Conservation (phyloP, 1,140 invertebrate species). For the Drosophila littoralis region DNA sequence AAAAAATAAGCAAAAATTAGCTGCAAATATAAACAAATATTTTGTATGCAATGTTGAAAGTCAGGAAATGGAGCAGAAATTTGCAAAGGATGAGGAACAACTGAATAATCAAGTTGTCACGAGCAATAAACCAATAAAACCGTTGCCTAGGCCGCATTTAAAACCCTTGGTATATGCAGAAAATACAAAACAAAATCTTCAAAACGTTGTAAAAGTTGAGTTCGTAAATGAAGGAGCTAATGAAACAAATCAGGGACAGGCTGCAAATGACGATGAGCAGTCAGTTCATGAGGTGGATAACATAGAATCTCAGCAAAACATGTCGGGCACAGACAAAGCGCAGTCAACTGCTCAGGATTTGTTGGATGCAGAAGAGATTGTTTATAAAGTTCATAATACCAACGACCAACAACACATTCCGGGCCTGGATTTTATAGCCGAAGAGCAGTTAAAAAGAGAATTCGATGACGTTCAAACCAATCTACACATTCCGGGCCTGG, state of each 20-base stretch:
- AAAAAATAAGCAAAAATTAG: background rate
- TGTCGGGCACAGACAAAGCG: background rate
- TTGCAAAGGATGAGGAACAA: too few species aligned
- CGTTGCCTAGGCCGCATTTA: background rate
- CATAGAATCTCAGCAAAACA: background rate
- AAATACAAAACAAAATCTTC: background rate
- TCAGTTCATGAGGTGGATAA: background rate
- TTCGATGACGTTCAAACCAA: background rate
- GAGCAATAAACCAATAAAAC: background rate
- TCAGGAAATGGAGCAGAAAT: background rate
- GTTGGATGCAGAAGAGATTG: too few species aligned
- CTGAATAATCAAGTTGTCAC: background rate
- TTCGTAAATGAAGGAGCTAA: background rate
- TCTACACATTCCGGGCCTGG: background rate
- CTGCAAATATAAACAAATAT: background rate
- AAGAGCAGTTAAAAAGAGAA: background rate
- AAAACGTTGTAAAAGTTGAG: background rate
- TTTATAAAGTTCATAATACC: background rate
- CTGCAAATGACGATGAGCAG: background rate
- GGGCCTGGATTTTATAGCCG: background rate
- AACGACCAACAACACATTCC: background rate
- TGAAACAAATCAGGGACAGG: background rate
- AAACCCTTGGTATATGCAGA: background rate
- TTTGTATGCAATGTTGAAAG: slow-evolving; percentile 14
- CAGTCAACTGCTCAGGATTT: too few species aligned